A percentile compares a stretch with the other conserved stretches of the same genome.
Evolutionary conservation across 2,797 vertebrate species (phyloP).

Genomic region (Oryzias sinensis): DNA sequence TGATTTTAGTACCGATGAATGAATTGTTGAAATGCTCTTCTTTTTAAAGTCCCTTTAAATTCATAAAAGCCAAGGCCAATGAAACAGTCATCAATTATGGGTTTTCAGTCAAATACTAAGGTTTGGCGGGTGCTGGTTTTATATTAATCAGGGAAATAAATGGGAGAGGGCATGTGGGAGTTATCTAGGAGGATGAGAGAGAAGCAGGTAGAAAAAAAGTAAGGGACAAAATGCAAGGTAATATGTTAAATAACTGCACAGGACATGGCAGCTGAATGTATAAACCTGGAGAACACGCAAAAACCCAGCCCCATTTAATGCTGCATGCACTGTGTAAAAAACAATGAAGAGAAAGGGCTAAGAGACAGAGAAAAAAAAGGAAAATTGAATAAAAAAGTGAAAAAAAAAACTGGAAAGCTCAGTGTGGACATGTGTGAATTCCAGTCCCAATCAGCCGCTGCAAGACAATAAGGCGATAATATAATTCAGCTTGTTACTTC

Average conservation of each 20-base stretch:
- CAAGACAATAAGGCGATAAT: conserved; percentile 58
- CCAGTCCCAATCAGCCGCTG: conserved; percentile 16
- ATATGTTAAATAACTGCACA: conserved; percentile 46
- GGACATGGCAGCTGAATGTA: conserved; percentile 28
- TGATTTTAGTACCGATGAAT: conserved; percentile 71
- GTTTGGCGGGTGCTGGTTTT: conserved; percentile 56
- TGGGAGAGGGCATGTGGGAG: conserved; percentile 51
- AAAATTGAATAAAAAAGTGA: conserved; percentile 18
- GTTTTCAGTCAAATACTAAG: conserved; percentile 49
- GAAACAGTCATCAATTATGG: conserved; percentile 70
- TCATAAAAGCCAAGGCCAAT: conserved; percentile 61
- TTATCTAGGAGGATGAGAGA: conserved; percentile 33
- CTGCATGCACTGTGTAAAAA: conserved; percentile 11
- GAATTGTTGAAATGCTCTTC: conserved; percentile 69
- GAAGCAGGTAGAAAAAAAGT: conserved; percentile 21
- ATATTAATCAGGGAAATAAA: conserved; percentile 71
- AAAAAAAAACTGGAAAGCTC: conserved; percentile 29
- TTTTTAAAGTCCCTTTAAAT: conserved; percentile 55
- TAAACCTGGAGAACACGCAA: conserved; percentile 29
- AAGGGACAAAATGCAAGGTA: conserved; percentile 30
- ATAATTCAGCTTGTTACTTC: conserved; percentile 50
- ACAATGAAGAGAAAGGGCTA: conserved; percentile 10
- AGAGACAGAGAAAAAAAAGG: conserved; percentile 4
- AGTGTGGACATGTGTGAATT: conserved; percentile 38
- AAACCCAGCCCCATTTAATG: not conserved